Percentiles rank a stretch among this genome's conserved stretches.
Conservation (phyloP, 2,888 invertebrate genomes). For the Rugalucina vietnamica region DNA sequence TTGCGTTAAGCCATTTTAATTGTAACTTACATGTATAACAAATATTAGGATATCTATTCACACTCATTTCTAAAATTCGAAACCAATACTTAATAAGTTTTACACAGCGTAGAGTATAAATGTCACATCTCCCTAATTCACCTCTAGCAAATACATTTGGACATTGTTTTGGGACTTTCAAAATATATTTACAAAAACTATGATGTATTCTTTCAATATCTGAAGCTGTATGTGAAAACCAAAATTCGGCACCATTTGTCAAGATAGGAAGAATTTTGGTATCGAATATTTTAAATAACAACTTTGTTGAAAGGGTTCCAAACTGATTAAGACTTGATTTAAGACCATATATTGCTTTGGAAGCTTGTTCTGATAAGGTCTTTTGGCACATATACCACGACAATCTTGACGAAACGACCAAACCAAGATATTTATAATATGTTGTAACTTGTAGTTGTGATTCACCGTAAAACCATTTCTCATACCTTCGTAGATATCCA, state of each 20-base stretch:
- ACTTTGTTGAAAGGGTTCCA: background rate
- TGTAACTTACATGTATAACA: background rate
- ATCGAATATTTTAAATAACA: background rate
- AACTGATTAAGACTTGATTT: background rate
- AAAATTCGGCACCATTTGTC: background rate
- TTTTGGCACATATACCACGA: background rate
- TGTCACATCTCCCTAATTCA: background rate
- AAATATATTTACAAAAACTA: background rate
- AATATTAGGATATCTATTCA: background rate
- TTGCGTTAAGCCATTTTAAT: background rate
- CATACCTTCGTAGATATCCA: background rate
- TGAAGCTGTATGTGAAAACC: background rate
- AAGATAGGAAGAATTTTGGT: background rate
- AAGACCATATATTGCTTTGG: background rate
- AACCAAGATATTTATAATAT: background rate
- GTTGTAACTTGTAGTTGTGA: background rate
- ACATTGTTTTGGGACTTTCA: background rate
- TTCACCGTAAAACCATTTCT: background rate
- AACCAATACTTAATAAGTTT: background rate
- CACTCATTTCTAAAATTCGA: background rate
- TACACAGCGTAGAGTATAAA: background rate
- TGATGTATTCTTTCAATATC: background rate
- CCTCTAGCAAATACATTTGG: conserved; percentile 1
- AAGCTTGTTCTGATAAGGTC: background rate
- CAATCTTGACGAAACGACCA: background rate